These are phyloP conservation scores for Harpagoxenus sublaevis DNA, from an alignment of 2,888 invertebrate genomes.

Conservation along the genomic window DNA sequence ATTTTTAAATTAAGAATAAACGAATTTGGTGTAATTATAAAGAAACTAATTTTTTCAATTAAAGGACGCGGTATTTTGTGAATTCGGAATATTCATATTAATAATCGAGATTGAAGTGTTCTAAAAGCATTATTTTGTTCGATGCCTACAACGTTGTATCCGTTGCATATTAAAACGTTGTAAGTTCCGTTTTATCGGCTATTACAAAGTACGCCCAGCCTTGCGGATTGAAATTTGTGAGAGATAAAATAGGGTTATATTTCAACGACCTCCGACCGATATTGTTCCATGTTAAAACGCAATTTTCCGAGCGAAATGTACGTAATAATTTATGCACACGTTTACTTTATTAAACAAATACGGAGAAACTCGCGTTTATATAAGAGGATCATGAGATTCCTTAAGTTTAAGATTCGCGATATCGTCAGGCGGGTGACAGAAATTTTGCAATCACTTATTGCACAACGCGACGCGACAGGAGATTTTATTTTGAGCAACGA, in stretches of 20 bases:
- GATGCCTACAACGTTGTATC: not conserved
- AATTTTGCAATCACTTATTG: slow-evolving; percentile 31
- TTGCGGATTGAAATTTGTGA: not conserved
- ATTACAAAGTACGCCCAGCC: not conserved
- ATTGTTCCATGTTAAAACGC: not conserved
- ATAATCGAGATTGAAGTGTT: slow-evolving; percentile 11
- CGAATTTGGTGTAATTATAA: not conserved
- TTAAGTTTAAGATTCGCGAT: slow-evolving; percentile 40
- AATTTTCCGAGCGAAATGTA: slow-evolving; percentile 53
- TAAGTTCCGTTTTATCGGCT: not conserved
- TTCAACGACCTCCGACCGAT: slow-evolving; percentile 2
- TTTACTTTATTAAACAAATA: slow-evolving; percentile 54
- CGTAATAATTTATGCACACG: slow-evolving; percentile 46
- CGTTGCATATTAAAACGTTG: not conserved
- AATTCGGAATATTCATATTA: not conserved
- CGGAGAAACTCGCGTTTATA: not conserved
- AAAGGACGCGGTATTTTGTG: not conserved
- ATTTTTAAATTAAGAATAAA: not conserved
- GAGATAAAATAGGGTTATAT: not conserved
- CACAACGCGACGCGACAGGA: not conserved
- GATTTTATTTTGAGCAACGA: not conserved
- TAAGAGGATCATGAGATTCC: slow-evolving; percentile 44
- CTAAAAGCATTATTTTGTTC: slow-evolving; percentile 22
- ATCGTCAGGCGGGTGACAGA: not conserved
- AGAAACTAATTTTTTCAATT: not conserved